Evolutionary conservation across 2,888 invertebrate species (phyloP), one percentile per base, ranked within the genome.

Genomic region (Platypus cylindrus): DNA sequence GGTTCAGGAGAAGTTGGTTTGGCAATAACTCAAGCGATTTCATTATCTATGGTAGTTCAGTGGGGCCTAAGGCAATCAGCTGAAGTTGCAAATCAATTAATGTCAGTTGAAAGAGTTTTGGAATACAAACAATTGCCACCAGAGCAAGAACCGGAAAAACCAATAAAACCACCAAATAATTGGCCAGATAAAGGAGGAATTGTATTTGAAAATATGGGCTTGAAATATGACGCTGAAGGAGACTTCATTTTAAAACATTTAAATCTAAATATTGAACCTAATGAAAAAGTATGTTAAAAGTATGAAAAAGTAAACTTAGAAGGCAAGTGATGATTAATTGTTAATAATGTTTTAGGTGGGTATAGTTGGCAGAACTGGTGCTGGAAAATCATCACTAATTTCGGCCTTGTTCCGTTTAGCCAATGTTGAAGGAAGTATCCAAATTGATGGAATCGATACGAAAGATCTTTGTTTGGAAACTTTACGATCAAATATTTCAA

Each of bases 41-140:
- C 64, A 7, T 53, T 76, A 43, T 71, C 73, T 2, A 66, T 69
- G 17, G 66, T 78, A 63, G 62, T 74, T 1, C 73, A 73, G 51
- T 89, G 86, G 77, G 85, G 83, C 1, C 80, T 89, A 54, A 65
- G 87, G 23, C 87, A 87, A 63, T 71, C 82, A 40, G 84, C 87
- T 0, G 87, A 89, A 62, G 73, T 80, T 36, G 67, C 78, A 5
- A 83, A 80, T 40, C 78, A 78, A 49, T 69, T 83, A 54, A 80
- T 78, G 56, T 77, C 80, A 3, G 89, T 90, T 0, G 90, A 91
- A 63, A 66, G 91, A 45, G 76, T 90, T 1, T 56, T 86, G 8
- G 85, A 89, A 53, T 91, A 91, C 59, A 73, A 77, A 1, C 63
- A 69, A 14, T 64, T 90, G n/a, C 64, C 71, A 2, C 64, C 67